A percentile compares a stretch with the other conserved stretches of the same genome.
phyloP scores from a whole-genome alignment of 2,113 vertebrate species.

The Odobenus rosmarus region DNA sequence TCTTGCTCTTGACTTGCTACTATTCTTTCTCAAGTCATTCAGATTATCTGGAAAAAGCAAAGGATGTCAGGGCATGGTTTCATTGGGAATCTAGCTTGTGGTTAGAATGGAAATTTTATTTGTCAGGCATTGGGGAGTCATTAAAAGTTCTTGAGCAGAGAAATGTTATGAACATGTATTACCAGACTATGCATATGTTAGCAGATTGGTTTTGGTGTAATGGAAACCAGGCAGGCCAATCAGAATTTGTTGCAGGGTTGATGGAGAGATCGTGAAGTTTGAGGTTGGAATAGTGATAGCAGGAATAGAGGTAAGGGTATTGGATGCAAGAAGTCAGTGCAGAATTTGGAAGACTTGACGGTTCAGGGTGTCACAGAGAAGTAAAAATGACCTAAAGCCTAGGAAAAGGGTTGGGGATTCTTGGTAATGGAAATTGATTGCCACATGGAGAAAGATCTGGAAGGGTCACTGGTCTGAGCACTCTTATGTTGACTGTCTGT shows the following conservation, averaged over 20 bases:
- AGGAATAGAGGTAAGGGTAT: neutral
- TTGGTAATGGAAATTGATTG: neutral
- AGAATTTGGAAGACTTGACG: neutral
- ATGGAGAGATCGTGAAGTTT: neutral
- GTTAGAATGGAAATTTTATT: neutral
- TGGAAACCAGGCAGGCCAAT: neutral
- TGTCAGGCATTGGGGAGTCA: neutral
- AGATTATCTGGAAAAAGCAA: neutral
- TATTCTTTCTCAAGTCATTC: neutral
- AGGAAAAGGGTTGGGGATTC: neutral
- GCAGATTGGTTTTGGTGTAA: neutral
- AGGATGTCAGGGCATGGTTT: neutral
- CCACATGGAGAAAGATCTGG: neutral
- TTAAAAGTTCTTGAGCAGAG: neutral
- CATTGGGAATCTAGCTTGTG: neutral
- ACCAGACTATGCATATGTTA: neutral
- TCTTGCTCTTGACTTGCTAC: neutral
- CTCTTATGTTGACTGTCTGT: neutral
- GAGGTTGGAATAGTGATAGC: neutral
- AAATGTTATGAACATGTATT: neutral
- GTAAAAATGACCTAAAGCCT: neutral
- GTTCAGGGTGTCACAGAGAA: neutral
- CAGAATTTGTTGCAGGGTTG: neutral
- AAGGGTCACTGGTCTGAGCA: neutral
- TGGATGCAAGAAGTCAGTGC: accelerated